These are phyloP conservation scores for Tryphoninae sp. DNA, from an alignment of 2,888 invertebrate species.

Conservation along the genomic window DNA sequence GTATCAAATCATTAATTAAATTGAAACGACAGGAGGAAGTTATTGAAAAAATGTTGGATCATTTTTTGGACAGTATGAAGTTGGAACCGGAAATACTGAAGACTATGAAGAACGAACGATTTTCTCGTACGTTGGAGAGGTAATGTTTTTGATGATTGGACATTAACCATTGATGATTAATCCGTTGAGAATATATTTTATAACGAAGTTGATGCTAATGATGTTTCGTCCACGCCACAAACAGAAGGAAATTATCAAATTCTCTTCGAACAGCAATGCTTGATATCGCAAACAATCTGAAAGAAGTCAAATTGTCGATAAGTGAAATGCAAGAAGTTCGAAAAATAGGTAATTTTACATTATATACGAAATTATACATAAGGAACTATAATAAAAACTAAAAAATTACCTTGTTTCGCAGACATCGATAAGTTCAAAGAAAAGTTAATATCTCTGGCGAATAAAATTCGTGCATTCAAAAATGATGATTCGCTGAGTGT, in stretches of 20 bases:
- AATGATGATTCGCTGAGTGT: constrained; percentile 64
- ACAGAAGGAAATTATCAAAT: constrained; percentile 52
- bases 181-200: background rate
- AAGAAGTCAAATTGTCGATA: constrained; percentile 66
- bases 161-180: background rate
- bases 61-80: constrained; percentile 72
- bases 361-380: background rate
- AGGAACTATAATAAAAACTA: background rate
- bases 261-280: constrained; percentile 62
- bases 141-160: constrained; percentile 55
- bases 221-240: background rate
- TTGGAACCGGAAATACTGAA: constrained; percentile 68
- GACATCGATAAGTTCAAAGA: constrained; percentile 73
- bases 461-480: constrained; percentile 74
- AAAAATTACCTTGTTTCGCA: constrained; percentile 55
- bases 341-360: constrained; percentile 71
- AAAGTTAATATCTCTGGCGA: constrained; percentile 72
- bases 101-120: constrained; percentile 67
- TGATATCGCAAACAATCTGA: constrained; percentile 69
- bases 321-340: constrained; percentile 66
- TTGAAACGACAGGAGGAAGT: constrained; percentile 75
- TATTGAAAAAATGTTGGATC: constrained; percentile 72
- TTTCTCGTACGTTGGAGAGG: constrained; percentile 69
- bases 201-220: constrained; percentile 28
- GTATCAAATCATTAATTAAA: constrained; percentile 69